Conservation (phyloP, 2,113 vertebrate genomes). For the Egretta garzetta region DNA sequence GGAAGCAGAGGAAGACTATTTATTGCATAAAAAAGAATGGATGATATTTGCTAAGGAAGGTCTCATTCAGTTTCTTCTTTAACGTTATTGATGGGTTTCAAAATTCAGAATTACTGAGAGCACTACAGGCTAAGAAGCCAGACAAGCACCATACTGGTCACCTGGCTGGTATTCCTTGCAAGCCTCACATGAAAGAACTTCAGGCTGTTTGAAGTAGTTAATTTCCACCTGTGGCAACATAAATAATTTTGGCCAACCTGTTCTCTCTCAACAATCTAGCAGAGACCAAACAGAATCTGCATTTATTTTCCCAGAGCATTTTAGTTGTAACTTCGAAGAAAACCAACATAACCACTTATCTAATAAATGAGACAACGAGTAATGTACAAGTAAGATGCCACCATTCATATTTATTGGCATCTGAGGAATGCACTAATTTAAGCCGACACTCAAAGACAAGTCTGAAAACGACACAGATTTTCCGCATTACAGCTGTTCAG, state of each 20-base stretch:
- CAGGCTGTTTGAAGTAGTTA: not conserved
- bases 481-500: not conserved
- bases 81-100: not conserved
- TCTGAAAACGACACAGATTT: not conserved
- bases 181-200: not conserved
- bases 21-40: not conserved
- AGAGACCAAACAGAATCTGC: not conserved
- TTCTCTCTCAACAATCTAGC: not conserved
- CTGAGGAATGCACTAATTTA: not conserved
- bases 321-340: not conserved
- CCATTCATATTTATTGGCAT: not conserved
- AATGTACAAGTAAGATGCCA: not conserved
- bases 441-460: not conserved
- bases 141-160: not conserved
- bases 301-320: not conserved
- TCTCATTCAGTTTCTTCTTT: not conserved
- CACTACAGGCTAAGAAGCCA: not conserved
- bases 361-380: not conserved
- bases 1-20: not conserved
- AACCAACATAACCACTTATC: not conserved
- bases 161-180: not conserved
- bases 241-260: not conserved
- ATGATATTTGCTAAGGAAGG: not conserved
- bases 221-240: not conserved
- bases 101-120: not conserved